Percentiles rank a stretch among this genome's conserved stretches.
Evolutionary conservation across 2,797 vertebrate species (phyloP).

Genomic region (Orientallactaga sibirica): DNA sequence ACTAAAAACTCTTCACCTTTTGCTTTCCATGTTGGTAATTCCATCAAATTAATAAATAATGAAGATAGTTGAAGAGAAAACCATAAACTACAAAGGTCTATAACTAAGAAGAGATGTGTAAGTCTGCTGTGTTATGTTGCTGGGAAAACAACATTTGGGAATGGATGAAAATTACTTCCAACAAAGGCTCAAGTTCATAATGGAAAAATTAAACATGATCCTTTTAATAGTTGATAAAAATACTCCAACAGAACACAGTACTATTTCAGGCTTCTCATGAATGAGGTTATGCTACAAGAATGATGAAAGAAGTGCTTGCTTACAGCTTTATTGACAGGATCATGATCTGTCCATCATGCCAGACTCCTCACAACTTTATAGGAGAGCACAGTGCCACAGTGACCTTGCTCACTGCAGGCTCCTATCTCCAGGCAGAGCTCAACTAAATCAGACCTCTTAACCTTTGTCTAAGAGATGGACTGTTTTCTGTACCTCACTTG

Average conservation of each 20-base stretch:
- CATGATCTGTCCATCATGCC: not conserved
- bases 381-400: not conserved
- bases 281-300: slow-evolving; percentile 34
- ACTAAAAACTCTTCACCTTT: slow-evolving; percentile 35
- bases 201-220: slow-evolving; percentile 62
- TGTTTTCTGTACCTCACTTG: slow-evolving; percentile 15
- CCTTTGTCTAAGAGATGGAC: not conserved
- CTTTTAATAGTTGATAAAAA: slow-evolving; percentile 55
- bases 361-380: not conserved
- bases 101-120: not conserved
- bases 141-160: slow-evolving; percentile 49
- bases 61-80: slow-evolving; percentile 9
- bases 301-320: not conserved
- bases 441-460: not conserved
- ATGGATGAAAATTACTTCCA: slow-evolving; percentile 54
- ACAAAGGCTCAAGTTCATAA: slow-evolving; percentile 54
- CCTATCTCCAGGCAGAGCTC: not conserved
- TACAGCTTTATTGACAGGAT: not conserved
- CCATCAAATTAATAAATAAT: slow-evolving; percentile 46
- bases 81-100: not conserved
- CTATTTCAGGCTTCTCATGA: slow-evolving; percentile 56
- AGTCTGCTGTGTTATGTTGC: slow-evolving; percentile 5
- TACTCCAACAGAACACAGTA: not conserved
- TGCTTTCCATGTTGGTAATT: slow-evolving; percentile 47
- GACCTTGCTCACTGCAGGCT: not conserved